Evolutionary conservation across 2,888 invertebrate genomes (phyloP), one percentile per base, ranked within the genome.

Genomic region (Platerodrilus igneus): DNA sequence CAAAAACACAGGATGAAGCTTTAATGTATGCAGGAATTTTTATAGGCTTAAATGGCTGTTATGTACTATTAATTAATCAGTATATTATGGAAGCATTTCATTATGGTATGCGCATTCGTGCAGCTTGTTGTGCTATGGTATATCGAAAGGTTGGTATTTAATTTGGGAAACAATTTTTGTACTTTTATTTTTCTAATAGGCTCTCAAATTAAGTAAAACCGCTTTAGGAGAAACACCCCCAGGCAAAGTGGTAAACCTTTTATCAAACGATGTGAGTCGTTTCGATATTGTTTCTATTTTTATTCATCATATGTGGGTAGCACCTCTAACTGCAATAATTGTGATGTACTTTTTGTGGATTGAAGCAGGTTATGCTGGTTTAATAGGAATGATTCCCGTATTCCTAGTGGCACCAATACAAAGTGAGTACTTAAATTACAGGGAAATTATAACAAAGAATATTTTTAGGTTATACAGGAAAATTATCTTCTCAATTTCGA

Each of bases 261-360:
- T 96, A 35, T 92, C 94, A 3, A 95, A 95, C 60, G 96, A 96
- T 65, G 91, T 95, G 6, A 86, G 84, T 64, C 81, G 94, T 22
- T 87, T 96, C 60, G 95, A 96, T 66, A 77, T 85, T 65, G 83
- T 86, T 3, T 81, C 86, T 42, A 76, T 87, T 37, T 89, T 83
- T 63, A 72, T 90, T 5, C 89, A 93, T 64, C 91, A 84, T 68
- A 76, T 94, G 61, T 91, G 92, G 90, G 76, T 91, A 18, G 80
- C 88, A 47, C 93, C 94, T 0, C 45, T 75, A 5, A 72, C 78
- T 17, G 56, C 79, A 3, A 51, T 78, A 0, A 79, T 83, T 18
- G 84, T 91, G 13, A 81, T 85, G 45, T 84, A 81, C 58, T 80
- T 94, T 47, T 76, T 91, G 37, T 93, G 85, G 72, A 67, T 69